phyloP scores from a whole-genome alignment of 2,888 invertebrate species.

The Sinotaia quadrata region DNA sequence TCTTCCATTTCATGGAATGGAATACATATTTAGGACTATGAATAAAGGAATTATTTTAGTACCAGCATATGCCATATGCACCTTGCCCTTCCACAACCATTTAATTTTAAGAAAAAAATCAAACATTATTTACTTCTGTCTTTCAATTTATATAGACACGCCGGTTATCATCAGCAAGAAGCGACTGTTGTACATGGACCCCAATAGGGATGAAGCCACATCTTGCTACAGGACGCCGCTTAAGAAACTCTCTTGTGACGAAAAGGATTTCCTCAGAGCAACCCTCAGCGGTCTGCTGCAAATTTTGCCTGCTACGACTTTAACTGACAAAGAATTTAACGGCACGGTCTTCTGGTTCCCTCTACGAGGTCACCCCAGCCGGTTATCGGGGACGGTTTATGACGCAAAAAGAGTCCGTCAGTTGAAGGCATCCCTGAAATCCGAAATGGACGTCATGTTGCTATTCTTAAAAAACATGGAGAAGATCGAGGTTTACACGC shows the following conservation, averaged over 20 bases:
- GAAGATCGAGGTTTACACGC: constrained; percentile 47
- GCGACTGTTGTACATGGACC: constrained; percentile 13
- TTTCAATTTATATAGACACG: constrained; percentile 6
- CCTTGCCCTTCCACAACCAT: too few relatives aligned
- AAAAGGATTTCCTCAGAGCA: neutral
- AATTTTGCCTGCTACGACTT: neutral
- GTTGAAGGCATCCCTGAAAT: constrained; percentile 51
- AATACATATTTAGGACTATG: too few relatives aligned
- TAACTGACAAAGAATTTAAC: neutral
- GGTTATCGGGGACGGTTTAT: constrained; percentile 53
- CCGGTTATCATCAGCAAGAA: constrained; percentile 12
- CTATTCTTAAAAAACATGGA: constrained; percentile 62
- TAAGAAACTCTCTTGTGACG: neutral
- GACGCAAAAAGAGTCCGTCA: constrained; percentile 43
- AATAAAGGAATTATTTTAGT: too few relatives aligned
- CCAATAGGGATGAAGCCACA: constrained; percentile 5
- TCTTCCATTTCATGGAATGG: too few relatives aligned
- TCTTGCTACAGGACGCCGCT: neutral
- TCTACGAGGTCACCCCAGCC: constrained; percentile 49
- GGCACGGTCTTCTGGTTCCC: constrained; percentile 68
- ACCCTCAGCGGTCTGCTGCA: neutral
- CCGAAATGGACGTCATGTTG: constrained; percentile 53
- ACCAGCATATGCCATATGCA: too few relatives aligned
- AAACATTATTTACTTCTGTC: neutral
- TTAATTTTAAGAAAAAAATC: too few relatives aligned